Evolutionary conservation across 2,888 invertebrate species (phyloP).

Genomic region (Branchinecta sandiegonensis): DNA sequence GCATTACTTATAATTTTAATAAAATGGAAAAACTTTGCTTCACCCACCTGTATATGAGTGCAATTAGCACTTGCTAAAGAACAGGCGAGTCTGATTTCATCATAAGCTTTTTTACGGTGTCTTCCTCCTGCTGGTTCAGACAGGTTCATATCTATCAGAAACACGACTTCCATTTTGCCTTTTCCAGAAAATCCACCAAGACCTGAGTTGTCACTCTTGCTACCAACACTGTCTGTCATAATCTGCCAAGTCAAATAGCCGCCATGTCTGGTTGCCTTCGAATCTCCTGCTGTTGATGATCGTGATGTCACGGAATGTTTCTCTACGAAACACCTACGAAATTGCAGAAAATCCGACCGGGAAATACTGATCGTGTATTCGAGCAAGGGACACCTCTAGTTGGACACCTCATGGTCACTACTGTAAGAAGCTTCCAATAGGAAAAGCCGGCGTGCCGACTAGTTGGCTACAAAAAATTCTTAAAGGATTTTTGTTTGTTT

Average conservation of each 20-base stretch:
- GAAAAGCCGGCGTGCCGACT: too few relatives aligned
- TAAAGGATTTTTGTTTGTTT: too few relatives aligned
- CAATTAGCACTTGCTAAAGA: conserved; percentile 60
- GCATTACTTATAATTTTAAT: neutral
- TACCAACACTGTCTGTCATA: conserved; percentile 45
- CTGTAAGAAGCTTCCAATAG: too few relatives aligned
- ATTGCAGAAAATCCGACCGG: too few relatives aligned
- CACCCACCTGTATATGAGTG: conserved; percentile 61
- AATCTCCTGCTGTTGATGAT: too few relatives aligned
- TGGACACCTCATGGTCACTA: too few relatives aligned
- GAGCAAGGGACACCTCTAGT: too few relatives aligned
- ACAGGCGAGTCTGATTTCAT: conserved; percentile 69
- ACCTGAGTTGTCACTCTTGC: conserved; percentile 45
- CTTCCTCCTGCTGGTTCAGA: conserved; percentile 46
- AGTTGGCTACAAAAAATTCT: too few relatives aligned
- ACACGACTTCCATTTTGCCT: conserved; percentile 66
- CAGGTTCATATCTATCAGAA: conserved; percentile 65
- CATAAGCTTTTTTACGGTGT: conserved; percentile 63
- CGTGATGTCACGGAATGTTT: too few relatives aligned
- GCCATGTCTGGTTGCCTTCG: too few relatives aligned
- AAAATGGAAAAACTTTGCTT: conserved; percentile 1
- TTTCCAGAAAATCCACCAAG: conserved; percentile 34
- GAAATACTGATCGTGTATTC: too few relatives aligned
- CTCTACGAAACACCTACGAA: too few relatives aligned
- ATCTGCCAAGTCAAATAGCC: neutral